Evolutionary conservation across 2,888 invertebrate species (phyloP).

Genomic region (Lasioglossum figueresi): DNA sequence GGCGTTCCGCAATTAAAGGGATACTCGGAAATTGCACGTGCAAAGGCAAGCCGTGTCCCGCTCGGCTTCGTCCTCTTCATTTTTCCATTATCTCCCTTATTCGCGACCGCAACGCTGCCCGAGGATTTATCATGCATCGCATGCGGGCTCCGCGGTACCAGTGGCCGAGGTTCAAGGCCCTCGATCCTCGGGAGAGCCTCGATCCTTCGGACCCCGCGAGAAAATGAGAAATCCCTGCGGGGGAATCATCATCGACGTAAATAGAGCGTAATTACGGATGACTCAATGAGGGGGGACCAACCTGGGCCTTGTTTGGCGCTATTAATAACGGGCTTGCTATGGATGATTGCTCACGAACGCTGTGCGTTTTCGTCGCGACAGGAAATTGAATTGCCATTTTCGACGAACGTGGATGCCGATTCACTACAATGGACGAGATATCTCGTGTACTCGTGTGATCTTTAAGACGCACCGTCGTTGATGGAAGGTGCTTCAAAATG

Average conservation of each 20-base stretch:
- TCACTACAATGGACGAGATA: background rate
- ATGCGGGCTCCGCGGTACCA: slow-evolving; percentile 46
- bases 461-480: no score
- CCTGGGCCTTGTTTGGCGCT: slow-evolving; percentile 2
- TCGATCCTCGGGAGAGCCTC: background rate
- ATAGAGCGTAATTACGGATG: slow-evolving; percentile 65
- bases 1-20: slow-evolving; percentile 73
- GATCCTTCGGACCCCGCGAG: slow-evolving; percentile 19
- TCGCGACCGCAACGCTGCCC: slow-evolving; percentile 46
- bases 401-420: background rate
- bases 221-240: slow-evolving; percentile 61
- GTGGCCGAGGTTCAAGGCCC: slow-evolving; percentile 10
- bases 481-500: no score
- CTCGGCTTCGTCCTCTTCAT: slow-evolving; percentile 27
- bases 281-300: slow-evolving; percentile 37
- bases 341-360: background rate
- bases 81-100: slow-evolving; percentile 56
- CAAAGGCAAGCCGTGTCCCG: slow-evolving; percentile 33
- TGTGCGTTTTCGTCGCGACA: background rate
- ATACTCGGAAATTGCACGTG: slow-evolving; percentile 70
- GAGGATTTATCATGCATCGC: slow-evolving; percentile 66
- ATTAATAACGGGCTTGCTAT: background rate
- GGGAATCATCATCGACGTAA: slow-evolving; percentile 50
- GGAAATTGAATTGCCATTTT: slow-evolving; percentile 13
- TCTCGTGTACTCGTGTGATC: no score